Conservation (phyloP, 2,888 invertebrate species). For the Mycogona germanica region DNA sequence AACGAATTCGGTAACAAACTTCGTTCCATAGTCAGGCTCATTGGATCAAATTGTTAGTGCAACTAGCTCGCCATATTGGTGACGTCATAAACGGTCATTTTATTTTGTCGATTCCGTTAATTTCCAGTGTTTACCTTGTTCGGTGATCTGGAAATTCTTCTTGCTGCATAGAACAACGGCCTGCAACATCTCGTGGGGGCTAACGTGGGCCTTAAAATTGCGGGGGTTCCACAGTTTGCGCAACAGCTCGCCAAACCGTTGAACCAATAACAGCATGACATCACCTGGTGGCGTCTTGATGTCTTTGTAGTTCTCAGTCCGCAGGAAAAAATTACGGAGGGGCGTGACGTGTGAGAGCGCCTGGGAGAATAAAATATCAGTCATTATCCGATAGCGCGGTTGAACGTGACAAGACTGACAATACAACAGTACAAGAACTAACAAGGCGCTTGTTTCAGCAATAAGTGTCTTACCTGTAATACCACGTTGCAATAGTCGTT, state of each 20-base stretch:
- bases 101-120: too few relatives aligned
- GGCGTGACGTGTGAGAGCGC: constrained; percentile 91
- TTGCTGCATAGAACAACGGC: constrained; percentile 94
- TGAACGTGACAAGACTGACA: not conserved
- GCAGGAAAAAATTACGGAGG: constrained; percentile 83
- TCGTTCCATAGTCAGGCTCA: too few relatives aligned
- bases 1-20: not conserved
- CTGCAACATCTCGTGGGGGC: constrained; percentile 99
- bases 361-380: constrained; percentile 38
- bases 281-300: constrained; percentile 91
- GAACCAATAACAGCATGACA: constrained; percentile 79
- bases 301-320: constrained; percentile 81
- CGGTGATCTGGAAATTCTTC: constrained; percentile 94
- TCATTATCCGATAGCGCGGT: not conserved
- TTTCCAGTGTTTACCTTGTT: too few relatives aligned
- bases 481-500: constrained; percentile 99
- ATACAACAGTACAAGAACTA: too few relatives aligned
- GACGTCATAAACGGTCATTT: not conserved
- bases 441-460: not conserved
- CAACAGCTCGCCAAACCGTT: constrained; percentile 87
- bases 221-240: constrained; percentile 98
- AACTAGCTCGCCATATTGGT: too few relatives aligned
- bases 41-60: too few relatives aligned
- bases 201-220: constrained; percentile 98
- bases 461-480: constrained; percentile 53